Percentiles rank a stretch among this genome's conserved stretches.
These are phyloP conservation scores for Cololabis saira DNA, from an alignment of 2,113 vertebrate genomes.

Conservation along the genomic window DNA sequence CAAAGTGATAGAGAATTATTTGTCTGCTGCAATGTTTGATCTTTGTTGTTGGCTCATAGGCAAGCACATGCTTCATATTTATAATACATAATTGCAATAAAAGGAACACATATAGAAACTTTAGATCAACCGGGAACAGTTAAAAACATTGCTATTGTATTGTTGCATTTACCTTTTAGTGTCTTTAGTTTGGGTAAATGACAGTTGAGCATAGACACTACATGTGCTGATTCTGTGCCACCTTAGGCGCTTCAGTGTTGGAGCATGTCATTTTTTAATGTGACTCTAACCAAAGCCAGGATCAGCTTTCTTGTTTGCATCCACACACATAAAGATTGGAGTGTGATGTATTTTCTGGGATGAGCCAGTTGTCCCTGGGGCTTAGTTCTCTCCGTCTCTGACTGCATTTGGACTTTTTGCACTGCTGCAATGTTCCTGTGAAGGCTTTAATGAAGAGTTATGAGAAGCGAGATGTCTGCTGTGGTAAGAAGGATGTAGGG, in stretches of 20 bases:
- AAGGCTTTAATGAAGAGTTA: conserved; percentile 81
- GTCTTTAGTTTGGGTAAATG: too few species aligned
- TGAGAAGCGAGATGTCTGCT: conserved; percentile 73
- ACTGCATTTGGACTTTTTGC: conserved; percentile 67
- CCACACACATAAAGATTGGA: conserved; percentile 51
- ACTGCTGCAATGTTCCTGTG: conserved; percentile 61
- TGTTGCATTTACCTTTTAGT: too few species aligned
- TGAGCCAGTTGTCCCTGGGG: conserved; percentile 79
- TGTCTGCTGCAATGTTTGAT: conserved; percentile 25
- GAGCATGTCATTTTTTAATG: conserved; percentile 45
- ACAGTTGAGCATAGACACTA: conserved; percentile 5
- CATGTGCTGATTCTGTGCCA: conserved; percentile 34
- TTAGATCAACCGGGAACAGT: background rate
- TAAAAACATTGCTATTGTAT: background rate
- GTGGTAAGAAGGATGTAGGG: conserved; percentile 50
- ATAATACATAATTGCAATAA: background rate
- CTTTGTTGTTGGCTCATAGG: conserved; percentile 28
- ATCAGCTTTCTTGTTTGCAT: conserved; percentile 42
- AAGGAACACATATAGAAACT: conserved; percentile 7
- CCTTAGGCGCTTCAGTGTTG: conserved; percentile 14
- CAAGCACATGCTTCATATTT: conserved; percentile 18
- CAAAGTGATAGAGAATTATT: conserved; percentile 39
- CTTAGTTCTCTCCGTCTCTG: conserved; percentile 47
- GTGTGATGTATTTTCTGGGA: conserved; percentile 78
- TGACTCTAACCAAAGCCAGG: conserved; percentile 62